phyloP scores from a whole-genome alignment of 2,113 vertebrate species.

The Perca schrenkii region DNA sequence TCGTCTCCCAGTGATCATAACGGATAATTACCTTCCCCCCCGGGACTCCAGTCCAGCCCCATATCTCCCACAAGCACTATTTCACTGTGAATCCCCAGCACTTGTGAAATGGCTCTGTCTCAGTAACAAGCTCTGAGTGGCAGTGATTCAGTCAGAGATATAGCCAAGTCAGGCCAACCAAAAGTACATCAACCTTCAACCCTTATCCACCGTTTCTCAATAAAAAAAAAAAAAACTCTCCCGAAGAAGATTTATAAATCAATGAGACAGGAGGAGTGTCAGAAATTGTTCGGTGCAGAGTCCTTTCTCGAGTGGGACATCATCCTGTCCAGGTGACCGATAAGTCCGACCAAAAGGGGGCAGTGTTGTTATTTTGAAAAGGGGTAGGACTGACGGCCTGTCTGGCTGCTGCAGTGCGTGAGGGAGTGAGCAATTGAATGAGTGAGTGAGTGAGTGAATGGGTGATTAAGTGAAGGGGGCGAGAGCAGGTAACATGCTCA shows the following conservation, averaged over 20 bases:
- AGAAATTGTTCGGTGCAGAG: constrained; percentile 65
- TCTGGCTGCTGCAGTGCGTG: constrained; percentile 63
- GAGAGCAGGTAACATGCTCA: constrained; percentile 73
- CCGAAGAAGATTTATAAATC: constrained; percentile 77
- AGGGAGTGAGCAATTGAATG: constrained; percentile 56
- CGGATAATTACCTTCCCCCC: constrained; percentile 83
- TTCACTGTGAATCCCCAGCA: constrained; percentile 68
- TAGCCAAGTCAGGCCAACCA: constrained; percentile 70
- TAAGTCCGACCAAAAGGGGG: constrained; percentile 82
- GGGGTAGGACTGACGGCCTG: constrained; percentile 40
- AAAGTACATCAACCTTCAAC: constrained; percentile 79
- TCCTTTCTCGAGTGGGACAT: constrained; percentile 75
- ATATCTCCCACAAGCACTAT: constrained; percentile 73
- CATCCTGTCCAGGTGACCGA: constrained; percentile 53
- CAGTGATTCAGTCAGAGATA: constrained; percentile 78
- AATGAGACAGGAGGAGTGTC: constrained; percentile 66
- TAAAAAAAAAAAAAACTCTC: constrained; percentile 55
- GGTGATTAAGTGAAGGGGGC: constrained; percentile 74
- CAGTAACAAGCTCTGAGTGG: constrained; percentile 82
- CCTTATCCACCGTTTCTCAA: constrained; percentile 43
- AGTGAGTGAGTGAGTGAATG: constrained; percentile 68
- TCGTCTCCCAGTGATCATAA: constrained; percentile 85
- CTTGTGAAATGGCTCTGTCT: constrained; percentile 77
- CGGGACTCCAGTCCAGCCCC: constrained; percentile 66
- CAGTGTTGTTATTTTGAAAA: constrained; percentile 84